phyloP scores from a whole-genome alignment of 2,113 vertebrate genomes.

The Herpetotheres cachinnans region DNA sequence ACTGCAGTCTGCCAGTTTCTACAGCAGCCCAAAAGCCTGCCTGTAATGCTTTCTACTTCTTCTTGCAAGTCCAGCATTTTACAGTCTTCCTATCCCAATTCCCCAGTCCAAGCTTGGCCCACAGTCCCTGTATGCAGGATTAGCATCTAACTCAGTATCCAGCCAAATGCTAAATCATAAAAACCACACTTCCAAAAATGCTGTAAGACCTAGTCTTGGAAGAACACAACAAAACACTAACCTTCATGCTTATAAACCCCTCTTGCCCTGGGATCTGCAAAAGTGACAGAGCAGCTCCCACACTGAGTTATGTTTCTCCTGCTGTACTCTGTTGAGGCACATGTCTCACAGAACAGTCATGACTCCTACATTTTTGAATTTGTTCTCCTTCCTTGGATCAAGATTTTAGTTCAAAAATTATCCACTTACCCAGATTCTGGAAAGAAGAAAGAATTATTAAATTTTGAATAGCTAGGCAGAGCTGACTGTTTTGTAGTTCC shows the following conservation, averaged over 20 bases:
- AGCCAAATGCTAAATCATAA: neutral
- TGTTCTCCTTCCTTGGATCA: neutral
- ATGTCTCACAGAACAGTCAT: rapidly evolving
- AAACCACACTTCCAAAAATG: neutral
- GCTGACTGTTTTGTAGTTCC: neutral
- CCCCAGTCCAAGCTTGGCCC: neutral
- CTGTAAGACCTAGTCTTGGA: neutral
- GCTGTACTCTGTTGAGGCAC: rapidly evolving
- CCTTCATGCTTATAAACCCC: neutral
- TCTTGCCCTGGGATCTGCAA: neutral
- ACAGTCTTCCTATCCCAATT: neutral
- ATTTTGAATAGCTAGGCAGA: neutral
- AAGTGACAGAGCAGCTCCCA: neutral
- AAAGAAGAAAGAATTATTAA: neutral
- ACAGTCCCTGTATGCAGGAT: neutral
- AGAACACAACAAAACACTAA: neutral
- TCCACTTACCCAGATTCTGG: neutral
- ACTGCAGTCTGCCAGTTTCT: neutral
- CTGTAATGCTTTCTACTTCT: neutral
- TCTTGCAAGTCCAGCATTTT: neutral
- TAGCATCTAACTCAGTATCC: neutral
- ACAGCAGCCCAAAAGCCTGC: neutral
- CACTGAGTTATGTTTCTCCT: neutral
- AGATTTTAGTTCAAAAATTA: neutral
- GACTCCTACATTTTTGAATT: neutral